These are phyloP conservation scores for Drosophila pegasa DNA, from an alignment of 2,888 invertebrate genomes.

Conservation along the genomic window DNA sequence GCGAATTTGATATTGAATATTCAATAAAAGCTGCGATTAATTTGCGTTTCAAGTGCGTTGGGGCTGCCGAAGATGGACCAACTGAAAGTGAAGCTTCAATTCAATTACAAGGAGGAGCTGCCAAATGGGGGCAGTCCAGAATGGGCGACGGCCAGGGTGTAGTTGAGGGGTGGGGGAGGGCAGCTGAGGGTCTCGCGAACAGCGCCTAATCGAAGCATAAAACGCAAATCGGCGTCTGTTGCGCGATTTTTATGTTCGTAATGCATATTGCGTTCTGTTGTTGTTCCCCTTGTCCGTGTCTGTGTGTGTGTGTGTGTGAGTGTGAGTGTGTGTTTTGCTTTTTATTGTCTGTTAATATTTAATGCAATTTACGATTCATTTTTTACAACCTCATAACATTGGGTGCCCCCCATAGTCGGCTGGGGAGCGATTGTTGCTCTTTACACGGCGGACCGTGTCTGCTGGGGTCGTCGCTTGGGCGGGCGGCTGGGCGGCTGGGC, in stretches of 20 bases:
- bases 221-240: slow-evolving; percentile 66
- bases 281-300: background rate
- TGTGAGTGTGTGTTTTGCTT: slow-evolving; percentile 23
- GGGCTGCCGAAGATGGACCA: slow-evolving; percentile 19
- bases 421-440: slow-evolving; percentile 31
- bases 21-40: slow-evolving; percentile 17
- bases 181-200: slow-evolving; percentile 8
- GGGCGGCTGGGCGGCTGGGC: background rate
- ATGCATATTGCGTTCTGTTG: slow-evolving; percentile 47
- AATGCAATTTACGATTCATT: slow-evolving; percentile 80
- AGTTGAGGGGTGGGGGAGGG: background rate
- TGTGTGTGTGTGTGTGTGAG: slow-evolving; percentile 3
- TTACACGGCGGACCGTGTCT: background rate
- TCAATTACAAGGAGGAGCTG: slow-evolving; percentile 23
- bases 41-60: slow-evolving; percentile 6
- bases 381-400: slow-evolving; percentile 77
- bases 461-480: no score
- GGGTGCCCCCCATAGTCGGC: slow-evolving; percentile 12
- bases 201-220: slow-evolving; percentile 75
- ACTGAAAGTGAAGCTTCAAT: slow-evolving; percentile 30
- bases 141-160: background rate
- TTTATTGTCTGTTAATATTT: slow-evolving; percentile 80
- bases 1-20: slow-evolving; percentile 12
- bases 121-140: background rate
- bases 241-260: slow-evolving; percentile 58